These are phyloP conservation scores for Bucco capensis DNA, from an alignment of 2,113 vertebrate genomes.

Conservation along the genomic window DNA sequence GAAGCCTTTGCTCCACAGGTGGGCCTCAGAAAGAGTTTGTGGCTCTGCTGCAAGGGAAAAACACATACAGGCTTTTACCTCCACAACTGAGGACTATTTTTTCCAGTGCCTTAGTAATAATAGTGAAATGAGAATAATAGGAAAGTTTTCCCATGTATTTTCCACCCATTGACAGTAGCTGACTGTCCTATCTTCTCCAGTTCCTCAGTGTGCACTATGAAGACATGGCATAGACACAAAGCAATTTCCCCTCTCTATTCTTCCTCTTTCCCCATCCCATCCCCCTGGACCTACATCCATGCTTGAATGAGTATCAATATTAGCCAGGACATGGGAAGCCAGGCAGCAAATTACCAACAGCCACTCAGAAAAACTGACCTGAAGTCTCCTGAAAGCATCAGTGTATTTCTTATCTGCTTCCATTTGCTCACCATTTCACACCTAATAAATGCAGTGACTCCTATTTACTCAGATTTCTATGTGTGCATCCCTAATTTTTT, in stretches of 20 bases:
- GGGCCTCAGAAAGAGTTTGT: not conserved
- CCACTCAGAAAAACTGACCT: not conserved
- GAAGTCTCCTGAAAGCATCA: not conserved
- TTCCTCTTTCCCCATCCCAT: not conserved
- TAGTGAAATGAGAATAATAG: not conserved
- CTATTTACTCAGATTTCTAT: not conserved
- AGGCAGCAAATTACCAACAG: not conserved
- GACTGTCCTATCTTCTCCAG: not conserved
- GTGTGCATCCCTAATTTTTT: not conserved
- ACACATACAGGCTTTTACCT: not conserved
- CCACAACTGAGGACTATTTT: not conserved
- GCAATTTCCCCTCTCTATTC: not conserved
- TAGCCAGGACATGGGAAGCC: not conserved
- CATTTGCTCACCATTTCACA: not conserved
- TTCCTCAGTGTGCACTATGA: not conserved
- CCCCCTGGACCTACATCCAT: not conserved
- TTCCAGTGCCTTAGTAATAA: not conserved
- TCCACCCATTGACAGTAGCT: not conserved
- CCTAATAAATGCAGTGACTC: not conserved
- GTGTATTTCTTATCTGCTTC: not conserved
- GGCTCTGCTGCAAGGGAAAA: not conserved
- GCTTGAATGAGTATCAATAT: not conserved
- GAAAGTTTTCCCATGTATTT: not conserved
- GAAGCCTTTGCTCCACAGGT: not conserved
- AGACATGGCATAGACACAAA: fast-evolving